Evolutionary conservation across 2,888 invertebrate species (phyloP).

Genomic region (Amiota communis): DNA sequence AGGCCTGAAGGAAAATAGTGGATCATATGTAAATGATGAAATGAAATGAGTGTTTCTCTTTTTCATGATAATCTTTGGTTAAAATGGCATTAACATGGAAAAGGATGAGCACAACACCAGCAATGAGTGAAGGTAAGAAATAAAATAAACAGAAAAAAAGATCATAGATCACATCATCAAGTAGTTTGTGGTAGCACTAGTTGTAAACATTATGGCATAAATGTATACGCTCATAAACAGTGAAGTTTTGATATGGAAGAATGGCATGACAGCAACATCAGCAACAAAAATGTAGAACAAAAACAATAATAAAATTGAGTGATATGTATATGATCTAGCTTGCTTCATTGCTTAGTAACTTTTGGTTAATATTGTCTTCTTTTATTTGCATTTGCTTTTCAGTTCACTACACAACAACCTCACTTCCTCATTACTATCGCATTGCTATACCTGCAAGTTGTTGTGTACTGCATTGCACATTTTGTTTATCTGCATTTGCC

Average conservation of each 20-base stretch:
- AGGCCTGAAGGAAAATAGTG: too few relatives aligned
- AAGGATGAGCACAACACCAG: too few relatives aligned
- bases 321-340: constrained; percentile 54
- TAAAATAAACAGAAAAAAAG: constrained; percentile 6
- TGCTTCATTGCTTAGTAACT: constrained; percentile 1
- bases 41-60: neutral
- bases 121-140: constrained; percentile 35
- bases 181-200: neutral
- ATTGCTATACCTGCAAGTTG: too few relatives aligned
- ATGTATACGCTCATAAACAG: constrained; percentile 20
- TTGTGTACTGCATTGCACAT: too few relatives aligned
- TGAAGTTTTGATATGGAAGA: constrained; percentile 16
- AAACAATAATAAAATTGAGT: constrained; percentile 59
- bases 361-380: neutral
- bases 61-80: too few relatives aligned
- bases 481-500: too few relatives aligned
- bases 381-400: too few relatives aligned
- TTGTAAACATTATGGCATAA: constrained; percentile 1
- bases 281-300: constrained; percentile 33
- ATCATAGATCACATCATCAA: too few relatives aligned
- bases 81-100: constrained; percentile 59
- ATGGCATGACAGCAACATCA: constrained; percentile 44
- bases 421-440: too few relatives aligned
- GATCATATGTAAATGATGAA: too few relatives aligned
- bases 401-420: too few relatives aligned